Percentiles rank a stretch among this genome's conserved stretches.
Evolutionary conservation across 37 sponge, comb jelly and placozoan species (phyloP).

Genomic region (Tethya wilhelma): DNA sequence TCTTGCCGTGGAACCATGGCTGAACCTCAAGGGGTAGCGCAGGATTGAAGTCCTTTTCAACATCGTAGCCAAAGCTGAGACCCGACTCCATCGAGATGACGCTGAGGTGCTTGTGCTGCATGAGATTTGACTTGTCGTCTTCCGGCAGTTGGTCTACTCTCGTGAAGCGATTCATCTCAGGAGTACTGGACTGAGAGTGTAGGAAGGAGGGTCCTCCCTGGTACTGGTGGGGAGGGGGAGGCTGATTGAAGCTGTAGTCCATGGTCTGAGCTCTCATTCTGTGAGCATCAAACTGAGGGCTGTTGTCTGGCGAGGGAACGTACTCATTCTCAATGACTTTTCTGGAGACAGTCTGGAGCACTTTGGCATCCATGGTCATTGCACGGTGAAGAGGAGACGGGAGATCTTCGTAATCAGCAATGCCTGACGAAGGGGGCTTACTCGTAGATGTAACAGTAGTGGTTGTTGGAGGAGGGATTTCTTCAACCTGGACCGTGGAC

Average conservation of each 20-base stretch:
- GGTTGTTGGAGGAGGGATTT: conserved; percentile 1
- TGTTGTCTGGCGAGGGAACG: conserved; percentile 61
- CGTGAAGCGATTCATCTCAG: neutral
- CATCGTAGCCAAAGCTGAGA: conserved; percentile 75
- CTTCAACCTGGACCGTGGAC: conserved; percentile 2
- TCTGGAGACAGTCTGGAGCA: neutral
- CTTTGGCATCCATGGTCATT: conserved; percentile 35
- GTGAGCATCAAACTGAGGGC: conserved; percentile 35
- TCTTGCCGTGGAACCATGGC: conserved; percentile 87
- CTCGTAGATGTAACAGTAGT: neutral
- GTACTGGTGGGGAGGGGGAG: neutral
- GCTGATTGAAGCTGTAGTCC: neutral
- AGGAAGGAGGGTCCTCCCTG: neutral
- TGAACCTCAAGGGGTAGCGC: conserved; percentile 46
- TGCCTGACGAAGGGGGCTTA: neutral
- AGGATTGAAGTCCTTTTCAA: conserved; percentile 64
- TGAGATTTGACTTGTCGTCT: neutral
- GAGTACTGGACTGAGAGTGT: neutral
- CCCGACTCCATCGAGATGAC: conserved; percentile 77
- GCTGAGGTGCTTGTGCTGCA: conserved; percentile 56
- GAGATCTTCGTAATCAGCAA: conserved; percentile 57
- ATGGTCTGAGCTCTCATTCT: conserved; percentile 40
- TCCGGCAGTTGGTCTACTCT: neutral
- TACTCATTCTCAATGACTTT: conserved; percentile 65
- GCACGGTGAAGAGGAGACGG: conserved; percentile 19